Base-by-base conservation (phyloP, 1,140 invertebrate species). In the Dreissena polymorpha region DNA sequence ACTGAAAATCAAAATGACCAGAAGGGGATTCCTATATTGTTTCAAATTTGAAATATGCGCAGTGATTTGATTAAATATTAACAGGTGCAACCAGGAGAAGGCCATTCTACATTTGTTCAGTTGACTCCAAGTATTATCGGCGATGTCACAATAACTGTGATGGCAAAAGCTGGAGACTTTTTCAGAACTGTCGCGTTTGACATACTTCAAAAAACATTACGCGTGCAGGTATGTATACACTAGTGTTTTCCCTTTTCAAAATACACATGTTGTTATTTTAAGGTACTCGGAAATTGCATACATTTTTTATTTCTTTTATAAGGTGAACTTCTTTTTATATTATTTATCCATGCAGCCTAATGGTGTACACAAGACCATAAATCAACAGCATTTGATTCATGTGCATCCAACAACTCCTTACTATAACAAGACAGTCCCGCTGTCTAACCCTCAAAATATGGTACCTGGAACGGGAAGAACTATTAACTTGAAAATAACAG, bases 111-210 rank as follows among this genome's bases (percentile, higher is more conserved):
- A 0, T 77, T 65, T 67, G 49, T 77, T 14, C 74, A 57, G 12
- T 27, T 77, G 5, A 77, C 74, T 10, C 74, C 74, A 10, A 67
- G 16, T 10, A 18, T 39, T 50, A 77, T 67, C 16, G 74, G 74
- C 8, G 65, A 14, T 23, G 29, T 67, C 7, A 77, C 16, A 51
- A 49, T 77, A 13, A 49, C 29, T 10, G 64, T 67, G 0, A 49
- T 49, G 63, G 74, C 74, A 65, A 77, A 51, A 67, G 63, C 74
- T 49, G 74, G 74, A 6, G 60, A 53, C 12, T 27, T 77, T n/a
- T 67, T 77, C 39, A 16, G 27, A 13, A 21, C 57, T 3, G 14
- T 50, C 14, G 74, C 63, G 18, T 27, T 60, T n/a, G 74, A 77
- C 49, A 29, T 18, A 39, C 14, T 77, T 13, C 10, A 16, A 39